Evolutionary conservation across 2,888 invertebrate species (phyloP).

Genomic region (Erannis defoliaria): DNA sequence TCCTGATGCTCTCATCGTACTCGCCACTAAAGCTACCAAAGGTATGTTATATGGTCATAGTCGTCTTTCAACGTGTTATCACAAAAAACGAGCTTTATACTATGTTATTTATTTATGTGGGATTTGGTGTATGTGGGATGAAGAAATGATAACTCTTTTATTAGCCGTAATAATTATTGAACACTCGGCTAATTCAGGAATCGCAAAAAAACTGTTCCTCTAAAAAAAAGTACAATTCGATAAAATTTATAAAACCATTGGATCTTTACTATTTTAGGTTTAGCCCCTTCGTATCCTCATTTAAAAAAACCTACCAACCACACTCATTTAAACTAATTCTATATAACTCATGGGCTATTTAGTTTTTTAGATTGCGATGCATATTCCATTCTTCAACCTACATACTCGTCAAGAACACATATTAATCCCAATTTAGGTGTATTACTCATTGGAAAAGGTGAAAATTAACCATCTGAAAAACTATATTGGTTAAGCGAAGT

Average conservation of each 20-base stretch:
- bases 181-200: too few species aligned
- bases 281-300: too few species aligned
- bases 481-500: neutral
- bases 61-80: neutral
- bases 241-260: too few species aligned
- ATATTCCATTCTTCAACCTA: neutral
- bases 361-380: neutral
- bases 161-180: too few species aligned
- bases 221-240: too few species aligned
- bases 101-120: neutral
- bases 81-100: too few species aligned
- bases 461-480: constrained; percentile 6
- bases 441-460: constrained; percentile 25
- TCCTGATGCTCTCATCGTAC: constrained; percentile 97
- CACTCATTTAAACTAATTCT: too few species aligned
- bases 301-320: too few species aligned
- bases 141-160: neutral
- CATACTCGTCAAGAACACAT: neutral
- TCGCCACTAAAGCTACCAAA: constrained; percentile 98
- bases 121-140: neutral
- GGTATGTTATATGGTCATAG: constrained; percentile 72
- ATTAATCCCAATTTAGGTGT: neutral
- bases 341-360: too few species aligned
- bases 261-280: too few species aligned
- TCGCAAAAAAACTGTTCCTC: too few species aligned